Percentiles rank a stretch among this genome's conserved stretches.
Evolutionary conservation across 35 echinoderm and acorn worm genomes (phyloP).

Genomic region (Strongylocentrotus purpuratus): DNA sequence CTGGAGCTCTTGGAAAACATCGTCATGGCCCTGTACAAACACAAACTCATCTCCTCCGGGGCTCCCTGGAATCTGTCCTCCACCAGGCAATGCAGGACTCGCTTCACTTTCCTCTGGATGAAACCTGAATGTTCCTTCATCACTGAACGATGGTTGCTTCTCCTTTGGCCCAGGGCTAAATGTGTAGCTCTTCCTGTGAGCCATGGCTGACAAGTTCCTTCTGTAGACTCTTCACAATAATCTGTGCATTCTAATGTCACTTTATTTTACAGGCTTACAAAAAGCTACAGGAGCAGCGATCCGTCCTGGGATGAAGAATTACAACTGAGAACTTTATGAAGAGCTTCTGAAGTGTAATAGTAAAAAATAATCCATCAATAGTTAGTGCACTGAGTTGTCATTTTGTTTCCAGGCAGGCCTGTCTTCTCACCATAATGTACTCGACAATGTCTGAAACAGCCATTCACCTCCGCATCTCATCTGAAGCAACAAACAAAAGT

Average conservation of each 20-base stretch:
- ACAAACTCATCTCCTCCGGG: background rate
- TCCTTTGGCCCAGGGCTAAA: background rate
- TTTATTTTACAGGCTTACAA: background rate
- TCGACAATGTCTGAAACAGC: background rate
- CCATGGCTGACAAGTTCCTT: background rate
- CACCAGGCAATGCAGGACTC: background rate
- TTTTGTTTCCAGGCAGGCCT: background rate
- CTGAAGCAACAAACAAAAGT: background rate
- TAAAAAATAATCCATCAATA: background rate
- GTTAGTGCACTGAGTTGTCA: background rate
- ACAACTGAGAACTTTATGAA: background rate
- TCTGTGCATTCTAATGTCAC: background rate
- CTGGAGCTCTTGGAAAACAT: background rate
- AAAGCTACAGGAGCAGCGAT: background rate
- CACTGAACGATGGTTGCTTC: background rate
- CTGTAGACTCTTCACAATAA: background rate
- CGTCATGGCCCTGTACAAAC: background rate
- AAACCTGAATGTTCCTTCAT: background rate
- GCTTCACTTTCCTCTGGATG: background rate
- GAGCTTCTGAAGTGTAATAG: background rate
- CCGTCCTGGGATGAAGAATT: background rate
- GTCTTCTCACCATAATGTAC: background rate
- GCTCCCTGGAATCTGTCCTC: background rate
- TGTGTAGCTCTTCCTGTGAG: background rate
- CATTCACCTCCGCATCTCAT: background rate